A percentile compares a stretch with the other conserved stretches of the same genome.
Conservation (phyloP, 2,888 invertebrate species). For the Nephrotoma guestfalica region DNA sequence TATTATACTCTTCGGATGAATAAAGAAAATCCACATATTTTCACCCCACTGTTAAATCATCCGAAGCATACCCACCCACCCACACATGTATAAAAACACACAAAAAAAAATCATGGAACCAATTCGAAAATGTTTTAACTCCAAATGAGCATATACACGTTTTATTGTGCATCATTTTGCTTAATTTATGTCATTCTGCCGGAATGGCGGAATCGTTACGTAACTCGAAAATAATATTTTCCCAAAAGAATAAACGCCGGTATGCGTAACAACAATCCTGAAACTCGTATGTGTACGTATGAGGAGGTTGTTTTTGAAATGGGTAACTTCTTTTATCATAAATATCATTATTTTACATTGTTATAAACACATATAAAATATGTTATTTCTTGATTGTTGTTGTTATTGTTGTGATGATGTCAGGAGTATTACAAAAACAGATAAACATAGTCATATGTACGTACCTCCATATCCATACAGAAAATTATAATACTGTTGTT, state of each 20-base stretch:
- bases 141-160: not conserved
- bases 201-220: not conserved
- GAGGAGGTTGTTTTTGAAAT: not conserved
- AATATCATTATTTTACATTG: not conserved
- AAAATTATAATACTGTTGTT: not conserved
- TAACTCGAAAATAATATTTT: not conserved
- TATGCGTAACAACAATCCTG: not conserved
- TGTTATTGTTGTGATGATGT: not conserved
- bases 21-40: not conserved
- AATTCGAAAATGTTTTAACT: not conserved
- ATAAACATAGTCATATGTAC: not conserved
- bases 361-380: not conserved
- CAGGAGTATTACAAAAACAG: not conserved
- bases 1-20: not conserved
- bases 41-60: not conserved
- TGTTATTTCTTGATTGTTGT: not conserved
- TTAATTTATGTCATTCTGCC: not conserved
- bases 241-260: not conserved
- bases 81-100: not conserved
- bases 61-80: not conserved
- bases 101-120: not conserved
- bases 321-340: not conserved
- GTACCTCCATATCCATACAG: not conserved
- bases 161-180: not conserved
- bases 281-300: not conserved